Percentiles rank a stretch among this genome's conserved stretches.
Conservation (phyloP, 2,888 invertebrate genomes). For the Keiferia lycopersicella region DNA sequence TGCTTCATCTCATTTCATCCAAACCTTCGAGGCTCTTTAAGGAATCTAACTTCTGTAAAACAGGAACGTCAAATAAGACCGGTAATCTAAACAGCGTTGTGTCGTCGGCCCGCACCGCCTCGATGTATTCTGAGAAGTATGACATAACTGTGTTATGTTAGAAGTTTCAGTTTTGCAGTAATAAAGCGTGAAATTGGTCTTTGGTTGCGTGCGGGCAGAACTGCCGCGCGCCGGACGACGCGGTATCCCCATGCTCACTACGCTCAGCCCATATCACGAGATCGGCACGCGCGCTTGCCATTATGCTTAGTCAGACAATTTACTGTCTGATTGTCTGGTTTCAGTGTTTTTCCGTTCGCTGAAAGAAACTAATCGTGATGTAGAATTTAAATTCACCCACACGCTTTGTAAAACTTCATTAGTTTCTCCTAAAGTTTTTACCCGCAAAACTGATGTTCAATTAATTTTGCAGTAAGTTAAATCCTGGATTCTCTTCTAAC, state of each 20-base stretch:
- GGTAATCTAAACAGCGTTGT: not conserved
- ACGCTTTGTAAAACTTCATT: not conserved
- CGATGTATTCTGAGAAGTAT: constrained; percentile 2
- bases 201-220: not conserved
- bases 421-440: not conserved
- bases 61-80: too few relatives aligned
- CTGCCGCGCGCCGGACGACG: not conserved
- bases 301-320: constrained; percentile 2
- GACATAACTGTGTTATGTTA: constrained; percentile 6
- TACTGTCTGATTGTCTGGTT: constrained; percentile 1
- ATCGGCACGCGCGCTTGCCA: not conserved
- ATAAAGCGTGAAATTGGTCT: constrained; percentile 20
- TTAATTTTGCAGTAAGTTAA: not conserved
- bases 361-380: not conserved
- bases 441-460: not conserved
- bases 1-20: too few relatives aligned
- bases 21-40: too few relatives aligned
- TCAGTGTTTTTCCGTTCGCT: not conserved
- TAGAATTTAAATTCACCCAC: not conserved
- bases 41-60: too few relatives aligned
- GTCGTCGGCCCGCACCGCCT: not conserved
- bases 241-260: not conserved
- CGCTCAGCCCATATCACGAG: not conserved
- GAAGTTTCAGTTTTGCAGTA: constrained; percentile 21
- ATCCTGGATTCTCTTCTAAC: not conserved